These are phyloP conservation scores for Brachyistius frenatus DNA, from an alignment of 2,113 vertebrate genomes.

Conservation along the genomic window DNA sequence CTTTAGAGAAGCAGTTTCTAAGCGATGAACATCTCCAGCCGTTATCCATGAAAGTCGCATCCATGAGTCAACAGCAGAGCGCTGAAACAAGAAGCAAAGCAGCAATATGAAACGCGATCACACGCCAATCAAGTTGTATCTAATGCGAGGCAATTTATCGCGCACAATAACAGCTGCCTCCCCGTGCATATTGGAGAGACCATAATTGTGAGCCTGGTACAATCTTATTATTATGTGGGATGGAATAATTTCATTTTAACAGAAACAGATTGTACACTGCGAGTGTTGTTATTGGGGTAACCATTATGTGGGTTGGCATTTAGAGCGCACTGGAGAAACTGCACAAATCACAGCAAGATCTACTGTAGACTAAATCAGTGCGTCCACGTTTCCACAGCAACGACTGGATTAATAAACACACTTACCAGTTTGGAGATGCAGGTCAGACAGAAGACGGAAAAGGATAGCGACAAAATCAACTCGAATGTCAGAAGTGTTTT, in stretches of 20 bases:
- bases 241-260: conserved; percentile 6
- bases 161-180: not conserved
- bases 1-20: not conserved
- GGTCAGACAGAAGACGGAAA: too few relatives aligned
- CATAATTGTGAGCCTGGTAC: not conserved
- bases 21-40: not conserved
- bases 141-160: too few relatives aligned
- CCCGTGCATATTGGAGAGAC: not conserved
- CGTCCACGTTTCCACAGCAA: too few relatives aligned
- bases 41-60: not conserved
- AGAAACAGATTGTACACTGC: not conserved
- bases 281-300: not conserved
- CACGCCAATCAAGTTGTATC: not conserved
- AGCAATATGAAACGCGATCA: not conserved
- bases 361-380: too few relatives aligned
- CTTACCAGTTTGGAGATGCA: too few relatives aligned
- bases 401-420: too few relatives aligned
- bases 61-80: too few relatives aligned
- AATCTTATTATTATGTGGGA: not conserved
- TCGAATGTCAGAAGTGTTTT: too few relatives aligned
- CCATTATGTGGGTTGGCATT: not conserved
- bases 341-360: too few relatives aligned
- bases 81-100: not conserved
- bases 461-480: too few relatives aligned
- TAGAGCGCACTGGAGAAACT: not conserved